Evolutionary conservation across 2,797 vertebrate species (phyloP).

Genomic region (Acomys russatus): DNA sequence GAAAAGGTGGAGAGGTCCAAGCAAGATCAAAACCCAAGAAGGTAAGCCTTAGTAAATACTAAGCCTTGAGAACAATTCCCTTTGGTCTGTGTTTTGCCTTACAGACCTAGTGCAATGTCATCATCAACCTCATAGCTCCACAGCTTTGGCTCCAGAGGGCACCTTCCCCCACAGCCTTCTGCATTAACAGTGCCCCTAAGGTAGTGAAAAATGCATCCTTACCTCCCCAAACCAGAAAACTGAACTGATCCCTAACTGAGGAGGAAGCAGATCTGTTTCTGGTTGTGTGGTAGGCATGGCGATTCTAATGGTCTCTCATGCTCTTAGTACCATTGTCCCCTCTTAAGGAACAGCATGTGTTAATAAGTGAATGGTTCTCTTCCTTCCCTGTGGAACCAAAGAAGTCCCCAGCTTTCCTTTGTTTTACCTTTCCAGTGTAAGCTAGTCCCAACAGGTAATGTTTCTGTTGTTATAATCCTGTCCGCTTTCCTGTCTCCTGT

Average conservation of each 20-base stretch:
- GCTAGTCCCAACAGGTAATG: not conserved
- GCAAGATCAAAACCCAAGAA: not conserved
- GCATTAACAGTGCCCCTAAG: not conserved
- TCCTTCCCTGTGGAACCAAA: constrained; percentile 4
- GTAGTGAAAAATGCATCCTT: not conserved
- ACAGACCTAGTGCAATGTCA: not conserved
- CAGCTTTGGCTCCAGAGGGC: not conserved
- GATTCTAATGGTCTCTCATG: not conserved
- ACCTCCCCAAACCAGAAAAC: not conserved
- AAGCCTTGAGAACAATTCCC: not conserved
- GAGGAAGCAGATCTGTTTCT: not conserved
- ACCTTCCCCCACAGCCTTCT: not conserved
- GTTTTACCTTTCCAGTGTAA: constrained; percentile 1
- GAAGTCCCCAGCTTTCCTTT: not conserved
- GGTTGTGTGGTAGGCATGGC: not conserved
- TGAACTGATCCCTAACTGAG: not conserved
- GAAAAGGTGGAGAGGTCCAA: not conserved
- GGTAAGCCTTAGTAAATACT: not conserved
- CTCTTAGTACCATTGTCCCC: not conserved
- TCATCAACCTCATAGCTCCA: not conserved
- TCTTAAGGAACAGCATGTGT: not conserved
- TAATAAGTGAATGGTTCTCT: not conserved
- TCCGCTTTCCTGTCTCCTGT: not conserved
- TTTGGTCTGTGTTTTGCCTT: not conserved
- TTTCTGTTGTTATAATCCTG: not conserved